These are phyloP conservation scores for Lasioglossum marginatum DNA, from an alignment of 2,888 invertebrate species.

Conservation along the genomic window DNA sequence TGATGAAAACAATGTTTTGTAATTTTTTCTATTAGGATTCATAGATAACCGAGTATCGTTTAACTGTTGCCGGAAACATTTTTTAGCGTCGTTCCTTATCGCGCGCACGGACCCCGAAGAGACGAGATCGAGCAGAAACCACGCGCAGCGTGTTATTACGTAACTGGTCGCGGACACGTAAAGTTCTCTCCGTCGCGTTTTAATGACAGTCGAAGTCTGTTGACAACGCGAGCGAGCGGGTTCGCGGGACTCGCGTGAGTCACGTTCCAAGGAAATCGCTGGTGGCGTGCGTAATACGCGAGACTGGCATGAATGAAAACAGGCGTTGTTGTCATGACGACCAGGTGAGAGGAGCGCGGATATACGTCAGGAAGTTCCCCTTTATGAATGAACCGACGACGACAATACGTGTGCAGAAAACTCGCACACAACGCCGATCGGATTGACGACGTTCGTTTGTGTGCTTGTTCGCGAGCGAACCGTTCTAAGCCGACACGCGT, in stretches of 20 bases:
- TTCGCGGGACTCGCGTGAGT: slow-evolving; percentile 35
- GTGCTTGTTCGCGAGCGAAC: not conserved
- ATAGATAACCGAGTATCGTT: no score
- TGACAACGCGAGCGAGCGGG: slow-evolving; percentile 30
- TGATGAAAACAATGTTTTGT: no score
- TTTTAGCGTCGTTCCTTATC: not conserved
- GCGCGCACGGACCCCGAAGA: not conserved
- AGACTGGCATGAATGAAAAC: slow-evolving; percentile 66
- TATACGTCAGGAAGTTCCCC: slow-evolving; percentile 49
- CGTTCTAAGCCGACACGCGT: slow-evolving; percentile 41
- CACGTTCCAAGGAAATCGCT: slow-evolving; percentile 41
- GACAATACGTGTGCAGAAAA: slow-evolving; percentile 7
- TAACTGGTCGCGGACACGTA: slow-evolving; percentile 37
- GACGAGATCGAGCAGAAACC: not conserved
- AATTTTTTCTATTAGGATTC: no score
- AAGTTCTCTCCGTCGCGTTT: not conserved
- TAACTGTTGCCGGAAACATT: no score
- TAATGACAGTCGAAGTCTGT: slow-evolving; percentile 35
- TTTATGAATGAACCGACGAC: slow-evolving; percentile 65
- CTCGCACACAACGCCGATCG: not conserved
- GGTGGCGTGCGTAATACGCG: slow-evolving; percentile 46
- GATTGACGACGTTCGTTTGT: not conserved
- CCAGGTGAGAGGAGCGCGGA: slow-evolving; percentile 62
- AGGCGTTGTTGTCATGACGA: slow-evolving; percentile 51
- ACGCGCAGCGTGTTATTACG: slow-evolving; percentile 25